phyloP scores from a whole-genome alignment of 2,113 vertebrate species.

The Syrrhaptes paradoxus region DNA sequence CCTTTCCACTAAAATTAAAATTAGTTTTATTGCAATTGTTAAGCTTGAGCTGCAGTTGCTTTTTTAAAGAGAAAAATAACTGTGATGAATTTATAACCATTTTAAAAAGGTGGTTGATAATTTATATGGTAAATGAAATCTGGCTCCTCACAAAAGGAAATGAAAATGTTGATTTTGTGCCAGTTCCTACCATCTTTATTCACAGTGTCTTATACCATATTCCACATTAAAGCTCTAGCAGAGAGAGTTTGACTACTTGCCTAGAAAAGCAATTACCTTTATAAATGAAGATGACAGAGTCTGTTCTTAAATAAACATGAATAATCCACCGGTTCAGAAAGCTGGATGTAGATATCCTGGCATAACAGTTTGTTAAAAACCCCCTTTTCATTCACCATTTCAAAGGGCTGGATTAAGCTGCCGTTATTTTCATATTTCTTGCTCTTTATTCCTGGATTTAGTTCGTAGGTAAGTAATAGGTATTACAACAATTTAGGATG shows the following conservation, averaged over 20 bases:
- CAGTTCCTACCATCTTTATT: neutral
- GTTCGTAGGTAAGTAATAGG: slow-evolving; percentile 31
- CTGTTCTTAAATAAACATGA: slow-evolving; percentile 33
- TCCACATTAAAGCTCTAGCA: slow-evolving; percentile 12
- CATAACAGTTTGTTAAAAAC: neutral
- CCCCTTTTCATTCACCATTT: slow-evolving; percentile 9
- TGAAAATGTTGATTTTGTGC: slow-evolving; percentile 22
- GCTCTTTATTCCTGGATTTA: slow-evolving; percentile 18
- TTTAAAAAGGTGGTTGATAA: neutral
- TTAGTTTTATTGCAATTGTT: neutral
- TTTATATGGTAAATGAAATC: slow-evolving; percentile 13
- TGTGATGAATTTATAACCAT: neutral
- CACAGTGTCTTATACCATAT: neutral
- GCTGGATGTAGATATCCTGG: neutral
- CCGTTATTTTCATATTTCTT: slow-evolving; percentile 42
- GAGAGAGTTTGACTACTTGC: neutral
- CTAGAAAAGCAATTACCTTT: slow-evolving; percentile 23
- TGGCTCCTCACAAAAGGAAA: slow-evolving; percentile 12
- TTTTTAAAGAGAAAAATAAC: neutral
- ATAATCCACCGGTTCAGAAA: slow-evolving; percentile 22
- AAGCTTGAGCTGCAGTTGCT: neutral
- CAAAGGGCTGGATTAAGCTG: slow-evolving; percentile 4
- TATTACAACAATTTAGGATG: slow-evolving; percentile 49
- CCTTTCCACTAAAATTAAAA: neutral
- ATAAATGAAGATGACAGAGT: slow-evolving; percentile 14